Conservation (phyloP, 1,140 invertebrate genomes). For the Drosophila trapezifrons region DNA sequence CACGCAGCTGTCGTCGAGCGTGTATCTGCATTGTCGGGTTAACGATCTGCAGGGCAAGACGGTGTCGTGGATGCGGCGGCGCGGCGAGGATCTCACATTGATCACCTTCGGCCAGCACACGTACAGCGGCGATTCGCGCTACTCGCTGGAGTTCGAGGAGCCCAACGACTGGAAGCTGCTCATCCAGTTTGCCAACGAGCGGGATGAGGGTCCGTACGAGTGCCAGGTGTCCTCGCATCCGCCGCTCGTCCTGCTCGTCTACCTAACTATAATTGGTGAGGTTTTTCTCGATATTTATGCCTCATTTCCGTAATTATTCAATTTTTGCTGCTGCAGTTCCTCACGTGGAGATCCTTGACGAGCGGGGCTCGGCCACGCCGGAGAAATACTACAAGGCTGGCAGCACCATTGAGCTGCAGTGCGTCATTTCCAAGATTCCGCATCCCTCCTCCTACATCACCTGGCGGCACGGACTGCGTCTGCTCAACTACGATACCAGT, state of each 20-base stretch:
- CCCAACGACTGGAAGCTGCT: constrained; percentile 92
- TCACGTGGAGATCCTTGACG: constrained; percentile 92
- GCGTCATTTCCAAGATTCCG: constrained; percentile 92
- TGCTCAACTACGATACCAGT: constrained; percentile 93
- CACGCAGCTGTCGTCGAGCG: constrained; percentile 87
- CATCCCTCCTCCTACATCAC: constrained; percentile 91
- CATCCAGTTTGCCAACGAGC: constrained; percentile 89
- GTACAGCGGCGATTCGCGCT: constrained; percentile 91
- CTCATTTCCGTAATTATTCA: not conserved
- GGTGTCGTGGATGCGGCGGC: constrained; percentile 91
- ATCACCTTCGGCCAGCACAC: constrained; percentile 91
- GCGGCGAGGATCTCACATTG: constrained; percentile 89
- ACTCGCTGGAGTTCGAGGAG: constrained; percentile 89
- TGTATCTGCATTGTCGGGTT: constrained; percentile 89
- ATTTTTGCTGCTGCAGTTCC: constrained; percentile 87
- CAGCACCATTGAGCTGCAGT: constrained; percentile 93
- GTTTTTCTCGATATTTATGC: not conserved
- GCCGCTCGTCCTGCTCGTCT: constrained; percentile 89
- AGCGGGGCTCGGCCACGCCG: constrained; percentile 90
- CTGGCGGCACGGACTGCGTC: constrained; percentile 91
- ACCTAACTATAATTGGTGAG: constrained; percentile 91
- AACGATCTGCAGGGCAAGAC: constrained; percentile 90
- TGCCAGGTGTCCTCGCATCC: constrained; percentile 92
- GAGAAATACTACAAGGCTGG: constrained; percentile 95
- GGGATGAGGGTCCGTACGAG: constrained; percentile 91